Conservation (phyloP, 2,113 vertebrate genomes). For the Tautogolabrus adspersus region DNA sequence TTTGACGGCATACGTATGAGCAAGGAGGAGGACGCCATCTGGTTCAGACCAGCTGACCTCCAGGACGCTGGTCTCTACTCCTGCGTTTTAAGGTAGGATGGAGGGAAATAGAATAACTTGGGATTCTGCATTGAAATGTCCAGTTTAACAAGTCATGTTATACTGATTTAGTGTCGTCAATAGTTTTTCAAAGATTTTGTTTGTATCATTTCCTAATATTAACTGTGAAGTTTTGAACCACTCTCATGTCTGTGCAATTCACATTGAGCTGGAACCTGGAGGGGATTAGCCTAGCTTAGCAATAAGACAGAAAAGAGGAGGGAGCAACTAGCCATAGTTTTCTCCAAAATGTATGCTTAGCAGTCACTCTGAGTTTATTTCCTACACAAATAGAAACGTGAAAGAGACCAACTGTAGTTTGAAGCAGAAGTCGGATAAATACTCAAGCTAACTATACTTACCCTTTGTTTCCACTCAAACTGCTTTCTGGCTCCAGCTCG, state of each 20-base stretch:
- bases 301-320: neutral
- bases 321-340: neutral
- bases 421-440: too few relatives aligned
- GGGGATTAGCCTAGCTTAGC: neutral
- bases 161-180: neutral
- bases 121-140: neutral
- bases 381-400: too few relatives aligned
- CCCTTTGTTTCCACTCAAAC: too few relatives aligned
- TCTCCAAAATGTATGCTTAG: too few relatives aligned
- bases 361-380: too few relatives aligned
- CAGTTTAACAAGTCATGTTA: neutral
- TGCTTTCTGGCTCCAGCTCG: too few relatives aligned
- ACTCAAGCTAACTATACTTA: too few relatives aligned
- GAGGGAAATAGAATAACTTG: neutral
- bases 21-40: constrained; percentile 99
- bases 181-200: neutral
- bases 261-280: neutral
- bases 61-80: constrained; percentile 97
- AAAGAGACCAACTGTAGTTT: too few relatives aligned
- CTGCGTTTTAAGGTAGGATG: constrained; percentile 92
- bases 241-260: neutral
- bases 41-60: constrained; percentile 96
- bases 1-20: constrained; percentile 97
- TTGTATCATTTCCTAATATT: too few relatives aligned
- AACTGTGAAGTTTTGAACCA: neutral